These are phyloP conservation scores for Erebia palarica DNA, from an alignment of 2,888 invertebrate genomes.

Conservation along the genomic window DNA sequence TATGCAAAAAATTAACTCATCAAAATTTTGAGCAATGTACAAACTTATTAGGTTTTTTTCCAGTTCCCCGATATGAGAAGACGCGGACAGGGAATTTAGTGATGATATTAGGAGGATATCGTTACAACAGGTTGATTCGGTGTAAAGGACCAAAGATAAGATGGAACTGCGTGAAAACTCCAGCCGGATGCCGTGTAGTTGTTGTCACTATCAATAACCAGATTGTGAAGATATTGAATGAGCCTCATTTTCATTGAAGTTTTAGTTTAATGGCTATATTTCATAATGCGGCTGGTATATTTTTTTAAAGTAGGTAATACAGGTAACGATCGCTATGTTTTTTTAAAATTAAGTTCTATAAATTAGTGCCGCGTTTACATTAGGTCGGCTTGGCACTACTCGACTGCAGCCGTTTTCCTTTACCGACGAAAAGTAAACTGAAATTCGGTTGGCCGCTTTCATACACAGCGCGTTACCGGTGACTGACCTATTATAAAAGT, in stretches of 20 bases:
- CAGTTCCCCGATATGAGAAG: conserved; percentile 24
- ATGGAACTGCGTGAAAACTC: conserved; percentile 35
- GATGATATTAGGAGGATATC: conserved; percentile 25
- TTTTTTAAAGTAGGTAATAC: too few relatives aligned
- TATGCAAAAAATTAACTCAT: too few relatives aligned
- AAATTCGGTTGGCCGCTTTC: too few relatives aligned
- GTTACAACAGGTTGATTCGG: conserved; percentile 25
- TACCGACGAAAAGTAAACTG: too few relatives aligned
- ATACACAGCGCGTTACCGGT: too few relatives aligned
- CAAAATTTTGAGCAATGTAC: background rate
- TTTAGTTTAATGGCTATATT: background rate
- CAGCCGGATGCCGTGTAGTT: conserved; percentile 28
- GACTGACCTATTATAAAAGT: too few relatives aligned
- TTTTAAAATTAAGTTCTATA: too few relatives aligned
- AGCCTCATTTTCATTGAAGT: conserved; percentile 28
- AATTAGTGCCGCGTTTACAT: too few relatives aligned
- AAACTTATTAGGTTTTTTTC: conserved; percentile 8
- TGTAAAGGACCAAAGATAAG: conserved; percentile 26
- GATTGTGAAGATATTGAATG: conserved; percentile 25
- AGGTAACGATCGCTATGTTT: too few relatives aligned
- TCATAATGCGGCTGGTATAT: too few relatives aligned
- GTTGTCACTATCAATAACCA: conserved; percentile 27
- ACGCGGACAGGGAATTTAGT: conserved; percentile 29
- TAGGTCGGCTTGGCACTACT: too few relatives aligned
- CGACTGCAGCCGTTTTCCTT: too few relatives aligned